Evolutionary conservation across 2,888 invertebrate species (phyloP).

Genomic region (Alloplasta piceator): DNA sequence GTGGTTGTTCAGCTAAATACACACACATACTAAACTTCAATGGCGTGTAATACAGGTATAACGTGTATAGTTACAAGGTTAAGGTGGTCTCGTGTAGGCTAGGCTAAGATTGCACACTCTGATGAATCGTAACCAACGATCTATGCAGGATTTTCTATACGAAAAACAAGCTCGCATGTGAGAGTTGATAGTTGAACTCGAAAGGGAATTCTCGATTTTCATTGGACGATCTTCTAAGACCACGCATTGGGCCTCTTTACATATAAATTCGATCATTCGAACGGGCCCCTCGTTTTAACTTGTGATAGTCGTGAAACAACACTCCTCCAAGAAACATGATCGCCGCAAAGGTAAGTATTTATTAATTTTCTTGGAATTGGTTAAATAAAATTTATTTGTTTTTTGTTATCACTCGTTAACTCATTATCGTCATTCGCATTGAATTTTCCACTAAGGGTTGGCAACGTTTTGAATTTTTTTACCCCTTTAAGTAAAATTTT

Average conservation of each 20-base stretch:
- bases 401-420: too few relatives aligned
- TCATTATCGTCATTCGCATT: too few relatives aligned
- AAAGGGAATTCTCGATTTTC: conserved; percentile 72
- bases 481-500: too few relatives aligned
- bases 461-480: too few relatives aligned
- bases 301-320: conserved; percentile 64
- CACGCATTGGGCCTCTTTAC: conserved; percentile 69
- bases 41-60: conserved; percentile 25
- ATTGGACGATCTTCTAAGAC: conserved; percentile 73
- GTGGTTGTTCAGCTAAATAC: conserved; percentile 51
- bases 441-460: too few relatives aligned
- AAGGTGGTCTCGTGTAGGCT: conserved; percentile 72
- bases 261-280: conserved; percentile 76
- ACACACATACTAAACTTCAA: conserved; percentile 16
- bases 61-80: conserved; percentile 74
- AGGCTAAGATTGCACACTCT: conserved; percentile 34
- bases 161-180: conserved; percentile 25
- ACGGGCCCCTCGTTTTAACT: conserved; percentile 64
- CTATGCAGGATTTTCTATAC: neutral
- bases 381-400: too few relatives aligned
- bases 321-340: conserved; percentile 70
- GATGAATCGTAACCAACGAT: conserved; percentile 68
- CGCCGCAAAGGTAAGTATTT: conserved; percentile 70
- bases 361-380: neutral
- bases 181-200: conserved; percentile 65